phyloP scores from a whole-genome alignment of 2,113 vertebrate genomes.

The Syngnathus typhle region DNA sequence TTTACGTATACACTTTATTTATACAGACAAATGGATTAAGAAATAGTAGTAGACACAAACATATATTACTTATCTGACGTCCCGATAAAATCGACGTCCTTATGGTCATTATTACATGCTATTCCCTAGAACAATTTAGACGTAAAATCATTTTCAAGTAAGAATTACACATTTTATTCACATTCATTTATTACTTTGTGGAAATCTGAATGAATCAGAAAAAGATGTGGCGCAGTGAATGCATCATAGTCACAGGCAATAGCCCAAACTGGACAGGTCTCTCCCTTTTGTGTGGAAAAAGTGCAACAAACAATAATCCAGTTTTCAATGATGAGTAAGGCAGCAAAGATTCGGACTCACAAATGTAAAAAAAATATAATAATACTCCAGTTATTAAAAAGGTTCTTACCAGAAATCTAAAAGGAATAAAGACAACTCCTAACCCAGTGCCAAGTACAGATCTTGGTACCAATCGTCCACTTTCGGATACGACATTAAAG shows the following conservation, averaged over 20 bases:
- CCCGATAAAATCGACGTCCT: slow-evolving; percentile 20
- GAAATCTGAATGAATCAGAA: slow-evolving; percentile 41
- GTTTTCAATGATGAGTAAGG: slow-evolving; percentile 43
- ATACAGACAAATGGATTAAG: slow-evolving; percentile 20
- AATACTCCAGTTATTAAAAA: slow-evolving; percentile 35
- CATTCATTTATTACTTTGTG: slow-evolving; percentile 50
- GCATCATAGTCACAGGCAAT: slow-evolving; percentile 15
- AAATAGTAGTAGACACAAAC: slow-evolving; percentile 7
- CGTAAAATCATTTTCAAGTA: slow-evolving; percentile 59
- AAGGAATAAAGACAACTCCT: neutral
- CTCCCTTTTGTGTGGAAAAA: slow-evolving; percentile 26
- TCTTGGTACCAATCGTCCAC: neutral
- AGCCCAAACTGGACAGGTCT: slow-evolving; percentile 21
- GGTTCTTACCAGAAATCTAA: slow-evolving; percentile 12
- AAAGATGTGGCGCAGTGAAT: slow-evolving; percentile 36
- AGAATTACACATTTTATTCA: slow-evolving; percentile 46
- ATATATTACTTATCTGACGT: slow-evolving; percentile 22
- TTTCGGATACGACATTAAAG: slow-evolving; percentile 9
- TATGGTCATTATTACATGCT: slow-evolving; percentile 13
- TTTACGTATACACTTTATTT: slow-evolving; percentile 37
- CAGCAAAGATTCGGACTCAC: slow-evolving; percentile 34
- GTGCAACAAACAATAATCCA: slow-evolving; percentile 46
- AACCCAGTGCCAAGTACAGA: slow-evolving; percentile 7
- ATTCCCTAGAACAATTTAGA: slow-evolving; percentile 44
- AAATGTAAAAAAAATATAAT: slow-evolving; percentile 18